These are phyloP conservation scores for Lasioglossum vierecki DNA, from an alignment of 2,888 invertebrate genomes.

Conservation along the genomic window DNA sequence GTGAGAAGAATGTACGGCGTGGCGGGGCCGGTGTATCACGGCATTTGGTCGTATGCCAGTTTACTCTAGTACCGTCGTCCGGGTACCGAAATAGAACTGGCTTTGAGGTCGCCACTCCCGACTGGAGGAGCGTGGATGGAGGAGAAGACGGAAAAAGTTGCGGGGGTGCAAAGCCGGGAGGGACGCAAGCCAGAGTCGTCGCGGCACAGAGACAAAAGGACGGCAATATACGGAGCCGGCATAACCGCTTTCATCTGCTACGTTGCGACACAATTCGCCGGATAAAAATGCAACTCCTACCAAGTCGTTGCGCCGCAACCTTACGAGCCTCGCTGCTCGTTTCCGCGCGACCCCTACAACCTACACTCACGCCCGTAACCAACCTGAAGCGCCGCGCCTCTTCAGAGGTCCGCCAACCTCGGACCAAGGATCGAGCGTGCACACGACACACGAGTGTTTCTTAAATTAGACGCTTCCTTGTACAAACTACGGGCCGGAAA, in stretches of 20 bases:
- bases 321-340: slow-evolving; percentile 62
- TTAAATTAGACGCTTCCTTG: slow-evolving; percentile 45
- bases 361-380: background rate
- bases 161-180: slow-evolving; percentile 1
- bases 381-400: slow-evolving; percentile 16
- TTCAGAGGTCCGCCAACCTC: slow-evolving; percentile 48
- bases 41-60: slow-evolving; percentile 81
- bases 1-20: slow-evolving; percentile 64
- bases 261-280: slow-evolving; percentile 69
- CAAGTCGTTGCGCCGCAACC: slow-evolving; percentile 70
- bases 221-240: slow-evolving; percentile 66
- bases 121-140: slow-evolving; percentile 33
- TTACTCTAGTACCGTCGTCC: slow-evolving; percentile 77
- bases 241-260: slow-evolving; percentile 80
- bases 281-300: slow-evolving; percentile 76
- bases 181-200: slow-evolving; percentile 20
- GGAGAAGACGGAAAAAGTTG: slow-evolving; percentile 51
- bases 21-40: slow-evolving; percentile 66
- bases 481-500: slow-evolving; percentile 11
- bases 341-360: slow-evolving; percentile 42
- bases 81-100: slow-evolving; percentile 80
- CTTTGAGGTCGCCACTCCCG: slow-evolving; percentile 75
- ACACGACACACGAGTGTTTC: slow-evolving; percentile 36
- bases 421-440: slow-evolving; percentile 18
- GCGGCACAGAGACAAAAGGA: slow-evolving; percentile 62